A percentile compares a stretch with the other conserved stretches of the same genome.
Evolutionary conservation across 2,888 invertebrate genomes (phyloP).

Genomic region (Hypomecis atomaria): DNA sequence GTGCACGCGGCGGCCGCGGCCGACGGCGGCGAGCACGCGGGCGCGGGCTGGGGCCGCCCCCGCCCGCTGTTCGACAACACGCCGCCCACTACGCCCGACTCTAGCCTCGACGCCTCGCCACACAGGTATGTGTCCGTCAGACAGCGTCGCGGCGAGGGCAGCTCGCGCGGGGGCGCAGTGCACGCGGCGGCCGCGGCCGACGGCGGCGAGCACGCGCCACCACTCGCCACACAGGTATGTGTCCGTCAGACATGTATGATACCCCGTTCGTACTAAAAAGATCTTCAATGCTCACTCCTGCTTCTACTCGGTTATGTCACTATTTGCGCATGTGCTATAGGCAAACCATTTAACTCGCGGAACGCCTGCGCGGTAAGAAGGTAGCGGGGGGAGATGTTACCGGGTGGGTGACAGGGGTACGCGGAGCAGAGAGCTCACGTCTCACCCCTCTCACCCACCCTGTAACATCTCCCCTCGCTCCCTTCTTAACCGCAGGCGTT

Average conservation of each 20-base stretch:
- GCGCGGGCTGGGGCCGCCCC: conserved; percentile 57
- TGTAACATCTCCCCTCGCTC: too few species aligned
- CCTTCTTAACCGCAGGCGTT: too few species aligned
- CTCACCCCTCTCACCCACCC: too few species aligned
- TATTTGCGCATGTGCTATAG: too few species aligned
- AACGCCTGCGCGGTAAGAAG: too few species aligned
- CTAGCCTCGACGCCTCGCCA: conserved; percentile 88
- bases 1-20: conserved; percentile 18
- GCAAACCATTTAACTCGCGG: too few species aligned
- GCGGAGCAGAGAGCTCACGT: too few species aligned
- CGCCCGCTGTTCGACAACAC: conserved; percentile 88
- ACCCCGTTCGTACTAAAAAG: too few species aligned
- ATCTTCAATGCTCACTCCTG: neutral
- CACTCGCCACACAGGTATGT: conserved; percentile 87
- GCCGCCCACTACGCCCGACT: conserved; percentile 93
- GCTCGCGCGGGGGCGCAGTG: conserved; percentile 32
- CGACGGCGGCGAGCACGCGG: conserved; percentile 27
- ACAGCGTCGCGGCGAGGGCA: conserved; percentile 59
- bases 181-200: conserved; percentile 22
- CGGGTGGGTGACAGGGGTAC: too few species aligned
- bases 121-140: conserved; percentile 70
- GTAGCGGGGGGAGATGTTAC: too few species aligned
- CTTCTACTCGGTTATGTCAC: neutral
- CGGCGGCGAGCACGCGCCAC: conserved; percentile 60
- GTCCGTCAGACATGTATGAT: neutral